Evolutionary conservation across 2,888 invertebrate genomes (phyloP).

Genomic region (Caenorhabditis auriculariae): DNA sequence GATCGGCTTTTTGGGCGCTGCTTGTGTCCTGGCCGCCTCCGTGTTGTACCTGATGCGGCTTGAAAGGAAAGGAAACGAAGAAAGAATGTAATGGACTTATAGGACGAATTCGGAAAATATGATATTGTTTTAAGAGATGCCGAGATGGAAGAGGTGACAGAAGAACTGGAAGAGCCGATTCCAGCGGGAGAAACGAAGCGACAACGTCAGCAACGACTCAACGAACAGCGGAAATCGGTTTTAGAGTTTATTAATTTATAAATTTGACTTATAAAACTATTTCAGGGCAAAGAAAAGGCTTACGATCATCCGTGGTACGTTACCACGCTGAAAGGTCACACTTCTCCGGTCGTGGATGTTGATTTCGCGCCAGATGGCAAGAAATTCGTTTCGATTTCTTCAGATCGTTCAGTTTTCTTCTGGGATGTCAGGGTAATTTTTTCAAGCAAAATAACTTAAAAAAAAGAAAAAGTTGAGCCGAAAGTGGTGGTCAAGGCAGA

Average conservation of each 20-base stretch:
- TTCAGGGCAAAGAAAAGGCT: conserved; percentile 18
- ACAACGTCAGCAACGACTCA: conserved; percentile 8
- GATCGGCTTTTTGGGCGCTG: conserved; percentile 19
- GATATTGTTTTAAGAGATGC: conserved; percentile 15
- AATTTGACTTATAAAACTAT: background rate
- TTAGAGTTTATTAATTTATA: background rate
- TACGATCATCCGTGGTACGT: conserved; percentile 76
- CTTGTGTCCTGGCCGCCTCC: conserved; percentile 17
- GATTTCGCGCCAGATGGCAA: conserved; percentile 83
- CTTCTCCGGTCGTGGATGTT: conserved; percentile 71
- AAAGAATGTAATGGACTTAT: conserved; percentile 8
- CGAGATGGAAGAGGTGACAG: conserved; percentile 28
- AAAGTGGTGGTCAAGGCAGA: too few species aligned
- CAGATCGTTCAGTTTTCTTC: conserved; percentile 80
- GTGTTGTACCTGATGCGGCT: conserved; percentile 19
- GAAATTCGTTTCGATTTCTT: conserved; percentile 80
- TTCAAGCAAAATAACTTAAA: too few species aligned
- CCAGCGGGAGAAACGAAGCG: too few species aligned
- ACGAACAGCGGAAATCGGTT: conserved; percentile 18
- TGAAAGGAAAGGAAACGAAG: conserved; percentile 20
- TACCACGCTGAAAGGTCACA: conserved; percentile 81
- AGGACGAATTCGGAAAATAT: background rate
- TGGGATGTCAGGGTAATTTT: conserved; percentile 74
- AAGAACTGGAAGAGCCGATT: too few species aligned
- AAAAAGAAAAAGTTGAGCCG: too few species aligned